These are phyloP conservation scores for Pseudois nayaur DNA, from an alignment of 2,113 vertebrate genomes.

Conservation along the genomic window DNA sequence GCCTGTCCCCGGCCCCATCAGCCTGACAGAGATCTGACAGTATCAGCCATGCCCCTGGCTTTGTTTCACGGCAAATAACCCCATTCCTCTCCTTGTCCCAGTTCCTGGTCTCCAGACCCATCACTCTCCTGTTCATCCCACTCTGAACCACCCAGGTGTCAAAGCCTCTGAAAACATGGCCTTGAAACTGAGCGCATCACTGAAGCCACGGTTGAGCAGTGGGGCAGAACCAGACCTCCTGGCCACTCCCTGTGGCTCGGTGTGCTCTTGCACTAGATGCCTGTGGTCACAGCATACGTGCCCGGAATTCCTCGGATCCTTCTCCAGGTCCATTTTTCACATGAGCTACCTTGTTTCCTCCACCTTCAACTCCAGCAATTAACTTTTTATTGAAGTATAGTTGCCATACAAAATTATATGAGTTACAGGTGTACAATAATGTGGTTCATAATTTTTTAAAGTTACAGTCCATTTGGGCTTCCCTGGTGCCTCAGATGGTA, in stretches of 20 bases:
- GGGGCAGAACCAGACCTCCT: not conserved
- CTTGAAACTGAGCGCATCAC: not conserved
- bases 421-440: not conserved
- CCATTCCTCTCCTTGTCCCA: not conserved
- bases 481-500: not conserved
- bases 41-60: not conserved
- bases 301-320: rapidly evolving
- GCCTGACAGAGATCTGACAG: not conserved
- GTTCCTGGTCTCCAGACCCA: not conserved
- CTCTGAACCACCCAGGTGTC: not conserved
- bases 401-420: not conserved
- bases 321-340: not conserved
- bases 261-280: not conserved
- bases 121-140: not conserved
- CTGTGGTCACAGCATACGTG: not conserved
- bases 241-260: not conserved
- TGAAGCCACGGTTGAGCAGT: not conserved
- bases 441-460: not conserved
- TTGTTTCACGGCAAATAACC: not conserved
- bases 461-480: not conserved
- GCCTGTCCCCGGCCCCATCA: not conserved
- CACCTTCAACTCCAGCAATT: not conserved
- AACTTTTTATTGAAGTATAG: not conserved
- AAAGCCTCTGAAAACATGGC: not conserved
- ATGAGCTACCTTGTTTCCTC: not conserved